Percentiles rank a stretch among this genome's conserved stretches.
Evolutionary conservation across 2,888 invertebrate species (phyloP).

Genomic region (Silvanus unidentatus): DNA sequence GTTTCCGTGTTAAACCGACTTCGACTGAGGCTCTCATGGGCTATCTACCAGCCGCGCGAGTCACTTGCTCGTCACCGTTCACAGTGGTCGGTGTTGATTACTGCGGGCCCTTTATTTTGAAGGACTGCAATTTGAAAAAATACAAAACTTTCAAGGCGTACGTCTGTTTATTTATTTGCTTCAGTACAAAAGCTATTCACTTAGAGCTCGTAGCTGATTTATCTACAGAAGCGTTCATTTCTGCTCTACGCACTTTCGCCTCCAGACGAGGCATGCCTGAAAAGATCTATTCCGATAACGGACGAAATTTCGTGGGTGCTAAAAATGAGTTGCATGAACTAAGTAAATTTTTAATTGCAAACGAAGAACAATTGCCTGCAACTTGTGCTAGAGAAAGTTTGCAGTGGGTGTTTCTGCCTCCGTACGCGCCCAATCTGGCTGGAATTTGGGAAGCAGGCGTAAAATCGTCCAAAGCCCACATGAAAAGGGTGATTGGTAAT

Average conservation of each 20-base stretch:
- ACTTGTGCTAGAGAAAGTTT: slow-evolving; percentile 12
- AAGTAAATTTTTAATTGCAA: not conserved
- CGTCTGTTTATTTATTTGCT: slow-evolving; percentile 16
- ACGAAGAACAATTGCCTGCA: not conserved
- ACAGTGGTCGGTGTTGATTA: slow-evolving; percentile 18
- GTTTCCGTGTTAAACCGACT: slow-evolving; percentile 12
- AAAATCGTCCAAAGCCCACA: slow-evolving; percentile 9
- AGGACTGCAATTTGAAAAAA: slow-evolving; percentile 12
- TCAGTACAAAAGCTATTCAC: slow-evolving; percentile 16
- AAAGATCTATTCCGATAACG: slow-evolving; percentile 16
- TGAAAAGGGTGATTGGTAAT: not conserved
- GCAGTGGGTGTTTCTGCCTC: slow-evolving; percentile 29
- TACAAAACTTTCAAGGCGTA: slow-evolving; percentile 12
- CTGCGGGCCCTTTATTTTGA: slow-evolving; percentile 19
- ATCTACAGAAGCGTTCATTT: slow-evolving; percentile 11
- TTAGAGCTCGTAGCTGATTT: slow-evolving; percentile 15
- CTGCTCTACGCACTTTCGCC: slow-evolving; percentile 13
- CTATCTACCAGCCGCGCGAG: slow-evolving; percentile 10
- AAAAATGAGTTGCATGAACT: slow-evolving; percentile 3
- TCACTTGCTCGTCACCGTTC: slow-evolving; percentile 12
- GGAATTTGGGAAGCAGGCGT: slow-evolving; percentile 5
- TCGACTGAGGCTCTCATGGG: slow-evolving; percentile 14
- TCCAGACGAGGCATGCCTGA: slow-evolving; percentile 11
- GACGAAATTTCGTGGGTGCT: slow-evolving; percentile 16
- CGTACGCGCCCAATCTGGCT: slow-evolving; percentile 26